Percentiles rank a stretch among this genome's conserved stretches.
Conservation (phyloP, 92 coral and sea anemone species). For the Palythoa caribaeorum region DNA sequence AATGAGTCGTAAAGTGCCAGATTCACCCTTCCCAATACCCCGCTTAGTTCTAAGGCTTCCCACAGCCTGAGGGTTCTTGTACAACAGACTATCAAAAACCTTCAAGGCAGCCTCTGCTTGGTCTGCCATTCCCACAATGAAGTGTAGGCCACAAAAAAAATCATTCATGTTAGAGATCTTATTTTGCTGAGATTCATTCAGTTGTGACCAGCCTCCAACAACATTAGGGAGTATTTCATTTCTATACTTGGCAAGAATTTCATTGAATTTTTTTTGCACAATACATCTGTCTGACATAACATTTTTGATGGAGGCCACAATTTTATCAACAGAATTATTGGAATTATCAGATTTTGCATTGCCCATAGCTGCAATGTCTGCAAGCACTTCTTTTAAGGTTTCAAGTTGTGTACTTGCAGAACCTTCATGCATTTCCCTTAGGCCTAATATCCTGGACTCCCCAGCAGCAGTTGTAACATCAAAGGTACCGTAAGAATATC, state of each 20-base stretch:
- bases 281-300: slow-evolving; percentile 41
- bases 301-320: slow-evolving; percentile 30
- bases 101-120: slow-evolving; percentile 27
- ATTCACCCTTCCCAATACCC: slow-evolving; percentile 16
- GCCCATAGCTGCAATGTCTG: slow-evolving; percentile 24
- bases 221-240: slow-evolving; percentile 39
- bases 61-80: slow-evolving; percentile 7
- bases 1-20: slow-evolving; percentile 15
- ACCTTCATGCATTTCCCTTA: slow-evolving; percentile 45
- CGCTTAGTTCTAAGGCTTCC: slow-evolving; percentile 14
- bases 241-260: slow-evolving; percentile 30
- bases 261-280: slow-evolving; percentile 37
- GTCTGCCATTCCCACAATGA: slow-evolving; percentile 13
- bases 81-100: slow-evolving; percentile 10
- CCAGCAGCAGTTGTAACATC: slow-evolving; percentile 47
- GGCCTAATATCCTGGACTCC: slow-evolving; percentile 35
- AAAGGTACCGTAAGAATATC: slow-evolving; percentile 33
- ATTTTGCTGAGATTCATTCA: slow-evolving; percentile 19
- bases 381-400: slow-evolving; percentile 37
- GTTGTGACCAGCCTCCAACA: slow-evolving; percentile 20
- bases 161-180: slow-evolving; percentile 11
- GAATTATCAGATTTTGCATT: slow-evolving; percentile 13
- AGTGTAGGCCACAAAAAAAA: slow-evolving; percentile 11
- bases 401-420: slow-evolving; percentile 44
- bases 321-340: slow-evolving; percentile 9